Conservation (phyloP, 1,140 invertebrate genomes). For the Pentalonia nigronervosa region DNA sequence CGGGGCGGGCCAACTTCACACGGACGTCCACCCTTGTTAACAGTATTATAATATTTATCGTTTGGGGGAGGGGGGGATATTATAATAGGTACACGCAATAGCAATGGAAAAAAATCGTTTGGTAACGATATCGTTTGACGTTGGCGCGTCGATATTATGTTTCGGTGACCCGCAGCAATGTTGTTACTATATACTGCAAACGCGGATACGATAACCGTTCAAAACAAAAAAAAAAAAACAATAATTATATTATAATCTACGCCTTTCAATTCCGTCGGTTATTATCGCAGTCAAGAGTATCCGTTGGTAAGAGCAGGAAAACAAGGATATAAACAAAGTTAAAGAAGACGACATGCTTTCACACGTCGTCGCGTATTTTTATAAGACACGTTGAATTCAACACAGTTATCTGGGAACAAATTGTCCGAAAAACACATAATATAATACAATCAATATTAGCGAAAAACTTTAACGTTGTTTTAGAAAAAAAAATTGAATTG, state of each 20-base stretch:
- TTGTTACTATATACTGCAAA: not conserved
- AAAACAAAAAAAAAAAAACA: not conserved
- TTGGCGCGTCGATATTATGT: not conserved
- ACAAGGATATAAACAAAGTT: not conserved
- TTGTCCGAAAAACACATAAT: not conserved
- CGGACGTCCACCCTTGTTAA: too few relatives aligned
- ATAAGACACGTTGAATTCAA: not conserved
- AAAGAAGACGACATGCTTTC: not conserved
- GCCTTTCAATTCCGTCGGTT: not conserved
- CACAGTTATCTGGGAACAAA: not conserved
- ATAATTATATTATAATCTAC: not conserved
- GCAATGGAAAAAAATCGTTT: too few relatives aligned
- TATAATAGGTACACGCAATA: too few relatives aligned
- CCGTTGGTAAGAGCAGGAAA: constrained; percentile 8
- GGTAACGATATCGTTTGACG: not conserved
- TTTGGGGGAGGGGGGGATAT: too few relatives aligned
- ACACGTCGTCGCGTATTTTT: not conserved
- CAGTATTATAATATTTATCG: too few relatives aligned
- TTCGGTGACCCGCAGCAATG: not conserved
- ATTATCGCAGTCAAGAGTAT: not conserved
- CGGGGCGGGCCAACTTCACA: too few relatives aligned
- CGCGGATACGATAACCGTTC: not conserved
- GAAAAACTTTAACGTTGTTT: not conserved
- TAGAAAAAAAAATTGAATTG: not conserved
- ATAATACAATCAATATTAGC: not conserved